These are phyloP conservation scores for Phyto melanocephala DNA, from an alignment of 2,888 invertebrate genomes.

Conservation along the genomic window DNA sequence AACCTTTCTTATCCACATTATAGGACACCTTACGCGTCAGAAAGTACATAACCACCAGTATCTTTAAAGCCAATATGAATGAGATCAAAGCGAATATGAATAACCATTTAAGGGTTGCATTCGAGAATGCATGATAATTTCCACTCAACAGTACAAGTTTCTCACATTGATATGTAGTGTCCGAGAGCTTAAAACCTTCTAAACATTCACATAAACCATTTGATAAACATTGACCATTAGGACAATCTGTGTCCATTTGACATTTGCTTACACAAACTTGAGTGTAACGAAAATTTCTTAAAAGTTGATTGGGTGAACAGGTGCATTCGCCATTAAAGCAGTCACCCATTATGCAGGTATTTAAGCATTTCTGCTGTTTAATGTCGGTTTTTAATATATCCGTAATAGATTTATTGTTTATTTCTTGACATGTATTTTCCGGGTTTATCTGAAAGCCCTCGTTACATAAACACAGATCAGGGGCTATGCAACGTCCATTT, in stretches of 20 bases:
- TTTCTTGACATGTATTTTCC: background rate
- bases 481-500: conserved; percentile 57
- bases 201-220: conserved; percentile 47
- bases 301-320: background rate
- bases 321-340: conserved; percentile 23
- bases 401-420: background rate
- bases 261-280: conserved; percentile 24
- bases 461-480: conserved; percentile 56
- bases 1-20: conserved; percentile 66
- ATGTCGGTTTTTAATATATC: background rate
- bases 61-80: conserved; percentile 54
- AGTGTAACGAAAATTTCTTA: background rate
- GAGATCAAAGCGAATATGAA: conserved; percentile 62
- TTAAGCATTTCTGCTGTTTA: background rate
- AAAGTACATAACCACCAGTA: conserved; percentile 61
- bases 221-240: conserved; percentile 8
- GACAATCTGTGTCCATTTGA: conserved; percentile 12
- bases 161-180: conserved; percentile 21
- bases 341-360: background rate
- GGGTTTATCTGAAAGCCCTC: background rate
- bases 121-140: background rate
- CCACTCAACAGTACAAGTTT: background rate
- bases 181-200: conserved; percentile 52
- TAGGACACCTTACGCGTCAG: conserved; percentile 58
- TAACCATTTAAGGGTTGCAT: conserved; percentile 49